These are phyloP conservation scores for Chrysaora quinquecirrha DNA, from an alignment of 30 jellyfish, hydroid and myxozoan genomes.

Conservation along the genomic window DNA sequence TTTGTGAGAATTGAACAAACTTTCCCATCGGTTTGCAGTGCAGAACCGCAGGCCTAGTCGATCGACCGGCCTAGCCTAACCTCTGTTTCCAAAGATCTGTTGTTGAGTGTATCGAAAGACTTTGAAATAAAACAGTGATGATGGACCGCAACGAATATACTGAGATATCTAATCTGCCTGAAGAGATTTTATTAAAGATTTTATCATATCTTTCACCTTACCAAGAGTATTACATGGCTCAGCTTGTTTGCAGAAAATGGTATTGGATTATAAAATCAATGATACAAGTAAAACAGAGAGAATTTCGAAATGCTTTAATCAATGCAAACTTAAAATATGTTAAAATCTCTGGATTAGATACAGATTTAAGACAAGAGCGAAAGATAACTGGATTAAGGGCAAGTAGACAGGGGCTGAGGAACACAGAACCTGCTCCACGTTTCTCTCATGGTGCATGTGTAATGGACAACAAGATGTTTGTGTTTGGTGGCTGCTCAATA, in stretches of 20 bases:
- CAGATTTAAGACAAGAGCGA: conserved; percentile 11
- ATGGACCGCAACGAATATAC: background rate
- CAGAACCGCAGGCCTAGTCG: no score
- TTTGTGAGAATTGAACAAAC: no score
- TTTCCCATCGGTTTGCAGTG: no score
- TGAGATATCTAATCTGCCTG: conserved; percentile 75
- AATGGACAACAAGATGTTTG: conserved; percentile 58
- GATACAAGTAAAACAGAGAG: conserved; percentile 21
- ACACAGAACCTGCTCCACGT: conserved; percentile 77
- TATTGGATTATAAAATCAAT: conserved; percentile 58
- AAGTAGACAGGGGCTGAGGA: conserved; percentile 17
- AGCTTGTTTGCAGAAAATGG: conserved; percentile 86
- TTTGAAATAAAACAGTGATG: no score
- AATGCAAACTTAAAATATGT: conserved; percentile 50
- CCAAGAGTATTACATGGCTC: conserved; percentile 60
- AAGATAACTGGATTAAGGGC: background rate
- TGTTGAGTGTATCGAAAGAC: no score
- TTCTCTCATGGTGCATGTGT: conserved; percentile 83
- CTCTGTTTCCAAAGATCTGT: no score
- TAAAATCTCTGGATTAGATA: conserved; percentile 29
- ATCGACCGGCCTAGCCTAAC: no score
- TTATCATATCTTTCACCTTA: conserved; percentile 85
- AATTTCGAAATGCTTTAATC: conserved; percentile 38
- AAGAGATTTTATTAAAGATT: conserved; percentile 73
- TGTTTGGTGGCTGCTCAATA: conserved; percentile 89